Evolutionary conservation across 2,113 vertebrate species (phyloP).

Genomic region (Indri indri): DNA sequence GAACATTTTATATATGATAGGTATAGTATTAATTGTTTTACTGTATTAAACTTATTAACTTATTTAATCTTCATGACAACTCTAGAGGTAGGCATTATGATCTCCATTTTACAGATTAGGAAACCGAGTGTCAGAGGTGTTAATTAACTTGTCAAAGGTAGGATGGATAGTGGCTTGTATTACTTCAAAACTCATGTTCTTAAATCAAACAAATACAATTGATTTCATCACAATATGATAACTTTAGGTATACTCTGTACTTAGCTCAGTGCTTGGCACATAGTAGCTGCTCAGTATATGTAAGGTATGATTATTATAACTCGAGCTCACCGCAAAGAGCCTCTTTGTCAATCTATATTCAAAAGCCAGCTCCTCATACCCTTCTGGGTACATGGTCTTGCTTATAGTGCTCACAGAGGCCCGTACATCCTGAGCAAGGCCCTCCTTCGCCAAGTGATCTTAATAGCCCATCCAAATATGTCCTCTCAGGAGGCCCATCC

Average conservation of each 20-base stretch:
- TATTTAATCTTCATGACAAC: conserved; percentile 12
- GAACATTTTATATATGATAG: not conserved
- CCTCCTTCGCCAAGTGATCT: not conserved
- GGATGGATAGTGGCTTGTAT: not conserved
- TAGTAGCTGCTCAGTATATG: not conserved
- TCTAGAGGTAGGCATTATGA: not conserved
- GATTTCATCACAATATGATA: not conserved
- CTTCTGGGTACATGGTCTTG: not conserved
- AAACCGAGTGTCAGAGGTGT: not conserved
- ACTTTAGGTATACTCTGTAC: not conserved
- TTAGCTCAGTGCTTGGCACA: not conserved
- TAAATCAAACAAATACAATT: not conserved
- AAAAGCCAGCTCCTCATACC: not conserved
- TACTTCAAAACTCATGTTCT: not conserved
- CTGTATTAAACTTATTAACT: not conserved
- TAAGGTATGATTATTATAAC: not conserved
- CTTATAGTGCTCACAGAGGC: not conserved
- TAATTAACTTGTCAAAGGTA: not conserved
- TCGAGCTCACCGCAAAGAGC: not conserved
- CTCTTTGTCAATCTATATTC: not conserved
- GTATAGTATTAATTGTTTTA: conserved; percentile 11
- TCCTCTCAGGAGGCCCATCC: not conserved
- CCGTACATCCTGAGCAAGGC: not conserved
- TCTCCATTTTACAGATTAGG: conserved; percentile 20
- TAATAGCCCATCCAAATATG: not conserved